Conservation (phyloP, 2,888 invertebrate genomes). For the Heliconius ismenius region DNA sequence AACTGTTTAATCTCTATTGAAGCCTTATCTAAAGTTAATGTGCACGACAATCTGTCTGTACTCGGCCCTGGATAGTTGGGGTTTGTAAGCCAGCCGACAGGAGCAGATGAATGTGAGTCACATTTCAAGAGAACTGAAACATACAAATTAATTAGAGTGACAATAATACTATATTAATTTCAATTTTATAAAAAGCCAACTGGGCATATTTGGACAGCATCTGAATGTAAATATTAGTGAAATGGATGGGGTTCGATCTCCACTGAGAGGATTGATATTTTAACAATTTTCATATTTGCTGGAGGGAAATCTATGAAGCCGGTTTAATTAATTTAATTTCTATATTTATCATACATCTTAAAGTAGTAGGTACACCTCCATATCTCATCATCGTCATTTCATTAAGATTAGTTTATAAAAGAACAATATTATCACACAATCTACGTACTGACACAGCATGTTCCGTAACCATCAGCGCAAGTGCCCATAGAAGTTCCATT, state of each 20-base stretch:
- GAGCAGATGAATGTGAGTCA: constrained; percentile 83
- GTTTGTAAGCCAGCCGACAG: constrained; percentile 87
- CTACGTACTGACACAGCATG: constrained; percentile 88
- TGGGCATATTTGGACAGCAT: background rate
- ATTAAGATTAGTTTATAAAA: background rate
- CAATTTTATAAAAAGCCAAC: background rate
- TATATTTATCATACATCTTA: too few relatives aligned
- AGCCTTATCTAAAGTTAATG: constrained; percentile 83
- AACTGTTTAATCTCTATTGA: constrained; percentile 84
- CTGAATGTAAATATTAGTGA: background rate
- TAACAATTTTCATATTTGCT: too few relatives aligned
- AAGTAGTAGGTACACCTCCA: too few relatives aligned
- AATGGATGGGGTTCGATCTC: background rate
- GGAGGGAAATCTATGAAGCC: too few relatives aligned
- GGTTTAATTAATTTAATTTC: too few relatives aligned
- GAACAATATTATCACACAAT: background rate
- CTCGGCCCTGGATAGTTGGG: constrained; percentile 85
- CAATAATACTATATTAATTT: background rate
- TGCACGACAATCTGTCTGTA: constrained; percentile 83
- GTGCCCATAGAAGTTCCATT: constrained; percentile 84
- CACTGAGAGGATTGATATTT: too few relatives aligned
- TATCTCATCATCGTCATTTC: too few relatives aligned
- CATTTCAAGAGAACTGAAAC: constrained; percentile 84
- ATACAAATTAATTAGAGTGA: background rate
- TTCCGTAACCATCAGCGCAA: constrained; percentile 88